Conservation (phyloP, 2,113 vertebrate genomes). For the Platycercus adscitus region DNA sequence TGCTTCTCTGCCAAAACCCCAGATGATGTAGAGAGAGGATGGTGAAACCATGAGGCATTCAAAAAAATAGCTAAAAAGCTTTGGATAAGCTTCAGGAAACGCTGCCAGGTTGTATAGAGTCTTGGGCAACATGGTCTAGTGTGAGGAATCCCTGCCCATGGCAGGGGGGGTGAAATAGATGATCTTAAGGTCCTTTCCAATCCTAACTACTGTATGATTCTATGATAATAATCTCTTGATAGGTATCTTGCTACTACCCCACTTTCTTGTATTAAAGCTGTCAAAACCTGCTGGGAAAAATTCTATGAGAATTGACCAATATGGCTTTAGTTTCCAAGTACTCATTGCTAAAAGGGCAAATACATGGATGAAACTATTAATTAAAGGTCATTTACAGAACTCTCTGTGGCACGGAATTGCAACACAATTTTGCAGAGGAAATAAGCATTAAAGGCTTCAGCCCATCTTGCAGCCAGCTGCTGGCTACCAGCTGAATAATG, state of each 20-base stretch:
- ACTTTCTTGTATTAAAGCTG: background rate
- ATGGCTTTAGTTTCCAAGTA: background rate
- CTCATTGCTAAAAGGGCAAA: background rate
- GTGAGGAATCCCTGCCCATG: background rate
- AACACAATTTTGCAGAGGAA: slow-evolving; percentile 3
- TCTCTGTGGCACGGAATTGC: background rate
- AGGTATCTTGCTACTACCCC: background rate
- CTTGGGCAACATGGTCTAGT: background rate
- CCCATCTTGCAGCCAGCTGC: slow-evolving; percentile 62
- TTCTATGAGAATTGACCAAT: background rate
- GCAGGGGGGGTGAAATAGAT: background rate
- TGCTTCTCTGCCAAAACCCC: background rate
- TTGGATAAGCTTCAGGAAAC: background rate
- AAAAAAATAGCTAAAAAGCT: background rate
- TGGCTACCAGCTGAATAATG: background rate
- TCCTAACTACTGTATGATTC: background rate
- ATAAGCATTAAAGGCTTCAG: background rate
- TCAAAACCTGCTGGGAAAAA: background rate
- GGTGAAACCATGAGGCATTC: background rate
- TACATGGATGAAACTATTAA: slow-evolving; percentile 1
- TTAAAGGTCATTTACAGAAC: background rate
- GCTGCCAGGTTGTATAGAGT: background rate
- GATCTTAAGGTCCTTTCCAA: background rate
- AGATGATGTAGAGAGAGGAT: background rate
- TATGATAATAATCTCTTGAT: background rate